Percentiles rank a stretch among this genome's conserved stretches.
Conservation (phyloP, 1,140 invertebrate species). For the Hycleus cichorii region DNA sequence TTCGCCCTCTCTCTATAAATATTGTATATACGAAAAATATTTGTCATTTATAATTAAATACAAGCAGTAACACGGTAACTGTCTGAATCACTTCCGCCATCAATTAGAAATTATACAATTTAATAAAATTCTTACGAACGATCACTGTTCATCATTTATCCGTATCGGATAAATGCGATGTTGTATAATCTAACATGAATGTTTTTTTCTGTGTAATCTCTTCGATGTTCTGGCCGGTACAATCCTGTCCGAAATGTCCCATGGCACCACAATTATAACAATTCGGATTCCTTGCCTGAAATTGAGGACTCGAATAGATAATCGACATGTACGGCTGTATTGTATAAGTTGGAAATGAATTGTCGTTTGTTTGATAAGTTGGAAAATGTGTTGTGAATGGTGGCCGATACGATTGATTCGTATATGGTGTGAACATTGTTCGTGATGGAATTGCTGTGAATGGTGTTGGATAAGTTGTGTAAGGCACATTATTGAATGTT, state of each 20-base stretch:
- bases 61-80: conserved; percentile 21
- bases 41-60: not conserved
- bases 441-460: conserved; percentile 37
- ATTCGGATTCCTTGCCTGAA: conserved; percentile 42
- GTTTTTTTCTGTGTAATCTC: conserved; percentile 66
- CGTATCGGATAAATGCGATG: conserved; percentile 6
- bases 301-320: conserved; percentile 43
- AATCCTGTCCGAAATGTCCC: conserved; percentile 72
- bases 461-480: conserved; percentile 40
- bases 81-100: conserved; percentile 9
- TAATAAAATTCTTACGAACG: not conserved
- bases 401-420: conserved; percentile 22
- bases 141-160: conserved; percentile 16
- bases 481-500: conserved; percentile 39
- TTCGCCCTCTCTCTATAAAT: no score
- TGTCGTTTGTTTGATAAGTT: conserved; percentile 21
- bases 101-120: not conserved
- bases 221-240: conserved; percentile 80
- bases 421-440: conserved; percentile 25
- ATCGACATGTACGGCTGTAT: conserved; percentile 44
- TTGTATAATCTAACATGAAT: conserved; percentile 42
- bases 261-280: conserved; percentile 71
- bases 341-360: conserved; percentile 38
- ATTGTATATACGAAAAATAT: no score
- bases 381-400: conserved; percentile 28